phyloP scores from a whole-genome alignment of 2,888 invertebrate species.

The Xestia rhomboidea region DNA sequence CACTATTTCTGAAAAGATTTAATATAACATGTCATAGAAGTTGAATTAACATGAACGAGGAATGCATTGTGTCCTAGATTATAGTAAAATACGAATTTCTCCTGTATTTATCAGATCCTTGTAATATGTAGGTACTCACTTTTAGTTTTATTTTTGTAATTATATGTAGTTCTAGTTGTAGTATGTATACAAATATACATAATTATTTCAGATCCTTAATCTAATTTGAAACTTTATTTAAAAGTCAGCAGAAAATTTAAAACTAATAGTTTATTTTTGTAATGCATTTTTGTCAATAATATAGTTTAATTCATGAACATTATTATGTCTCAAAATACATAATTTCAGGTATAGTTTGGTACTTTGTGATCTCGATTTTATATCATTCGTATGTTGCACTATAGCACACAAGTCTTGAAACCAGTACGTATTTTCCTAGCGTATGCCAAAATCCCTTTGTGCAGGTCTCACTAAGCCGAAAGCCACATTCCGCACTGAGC shows the following conservation, averaged over 20 bases:
- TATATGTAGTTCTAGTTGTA: no score
- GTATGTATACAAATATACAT: no score
- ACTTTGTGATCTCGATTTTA: not conserved
- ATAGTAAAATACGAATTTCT: not conserved
- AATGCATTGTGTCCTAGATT: not conserved
- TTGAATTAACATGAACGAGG: no score
- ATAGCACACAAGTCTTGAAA: conserved; percentile 7
- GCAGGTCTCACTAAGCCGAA: conserved; percentile 27
- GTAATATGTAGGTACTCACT: no score
- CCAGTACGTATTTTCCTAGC: conserved; percentile 13
- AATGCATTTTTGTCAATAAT: not conserved
- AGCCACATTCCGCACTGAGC: conserved; percentile 17
- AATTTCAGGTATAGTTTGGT: not conserved
- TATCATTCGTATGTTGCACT: not conserved
- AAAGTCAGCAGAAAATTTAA: not conserved
- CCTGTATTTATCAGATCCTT: not conserved
- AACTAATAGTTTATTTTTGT: not conserved
- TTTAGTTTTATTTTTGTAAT: no score
- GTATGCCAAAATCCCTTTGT: conserved; percentile 26
- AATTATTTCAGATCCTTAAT: not conserved
- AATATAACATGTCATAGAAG: not conserved
- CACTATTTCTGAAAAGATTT: conserved; percentile 89
- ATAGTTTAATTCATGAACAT: not conserved
- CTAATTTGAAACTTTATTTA: not conserved
- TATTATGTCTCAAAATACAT: no score